Conservation (phyloP, 2,113 vertebrate genomes). For the Phalacrocorax pelagicus region DNA sequence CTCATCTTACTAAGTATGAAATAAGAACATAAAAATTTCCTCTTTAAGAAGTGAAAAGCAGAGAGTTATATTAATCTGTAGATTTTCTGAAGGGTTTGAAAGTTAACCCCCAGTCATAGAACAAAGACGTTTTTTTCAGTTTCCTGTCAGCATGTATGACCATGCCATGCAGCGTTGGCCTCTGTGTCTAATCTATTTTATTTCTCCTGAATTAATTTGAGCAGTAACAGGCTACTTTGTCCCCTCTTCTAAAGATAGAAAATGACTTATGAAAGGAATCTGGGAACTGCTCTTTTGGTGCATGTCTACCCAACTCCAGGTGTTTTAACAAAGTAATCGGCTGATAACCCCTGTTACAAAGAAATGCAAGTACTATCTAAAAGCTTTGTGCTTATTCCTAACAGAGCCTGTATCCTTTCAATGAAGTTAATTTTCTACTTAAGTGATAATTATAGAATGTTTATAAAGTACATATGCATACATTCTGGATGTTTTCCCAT, state of each 20-base stretch:
- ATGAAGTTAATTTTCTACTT: neutral
- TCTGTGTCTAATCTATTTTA: neutral
- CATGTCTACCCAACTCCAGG: neutral
- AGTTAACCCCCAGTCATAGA: neutral
- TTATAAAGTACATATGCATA: neutral
- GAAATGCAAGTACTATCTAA: neutral
- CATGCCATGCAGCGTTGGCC: neutral
- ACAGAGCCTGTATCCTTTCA: neutral
- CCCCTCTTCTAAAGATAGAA: neutral
- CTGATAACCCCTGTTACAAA: neutral
- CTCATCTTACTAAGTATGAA: neutral
- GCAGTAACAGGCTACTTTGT: neutral
- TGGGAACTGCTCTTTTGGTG: neutral
- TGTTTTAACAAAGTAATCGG: neutral
- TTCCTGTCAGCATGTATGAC: neutral
- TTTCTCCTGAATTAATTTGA: neutral
- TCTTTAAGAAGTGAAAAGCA: neutral
- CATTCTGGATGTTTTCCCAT: neutral
- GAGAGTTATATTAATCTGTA: neutral
- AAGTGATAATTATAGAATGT: neutral
- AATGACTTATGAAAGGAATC: neutral
- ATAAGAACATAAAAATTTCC: neutral
- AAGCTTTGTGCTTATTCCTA: neutral
- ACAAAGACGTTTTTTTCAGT: neutral
- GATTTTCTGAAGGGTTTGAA: neutral